Evolutionary conservation across 1,140 invertebrate species (phyloP).

Genomic region (Conopomorpha cramerella): DNA sequence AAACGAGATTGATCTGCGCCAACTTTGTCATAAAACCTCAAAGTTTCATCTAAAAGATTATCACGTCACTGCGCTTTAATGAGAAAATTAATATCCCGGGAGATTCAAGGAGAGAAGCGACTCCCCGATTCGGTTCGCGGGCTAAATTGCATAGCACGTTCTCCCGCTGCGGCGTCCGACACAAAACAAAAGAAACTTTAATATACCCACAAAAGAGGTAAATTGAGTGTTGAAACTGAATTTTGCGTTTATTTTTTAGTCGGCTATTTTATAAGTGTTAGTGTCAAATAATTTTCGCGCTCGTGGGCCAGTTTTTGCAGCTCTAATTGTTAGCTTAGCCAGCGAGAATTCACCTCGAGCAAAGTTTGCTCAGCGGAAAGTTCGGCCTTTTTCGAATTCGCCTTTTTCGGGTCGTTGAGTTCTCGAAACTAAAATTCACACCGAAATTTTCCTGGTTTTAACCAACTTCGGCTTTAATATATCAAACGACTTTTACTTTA

Average conservation of each 20-base stretch:
- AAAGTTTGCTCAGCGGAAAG: too few species aligned
- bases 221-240: background rate
- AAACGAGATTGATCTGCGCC: slow-evolving; percentile 9
- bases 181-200: too few species aligned
- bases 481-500: too few species aligned
- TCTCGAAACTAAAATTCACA: too few species aligned
- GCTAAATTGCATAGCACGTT: background rate
- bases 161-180: background rate
- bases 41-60: slow-evolving; percentile 6
- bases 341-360: too few species aligned
- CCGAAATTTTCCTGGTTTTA: too few species aligned
- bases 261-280: background rate
- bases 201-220: too few species aligned
- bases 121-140: background rate
- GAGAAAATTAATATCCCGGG: slow-evolving; percentile 8
- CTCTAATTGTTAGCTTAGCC: too few species aligned
- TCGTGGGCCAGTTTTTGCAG: background rate
- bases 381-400: too few species aligned
- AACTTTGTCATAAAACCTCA: slow-evolving; percentile 5
- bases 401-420: too few species aligned
- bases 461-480: too few species aligned
- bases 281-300: background rate
- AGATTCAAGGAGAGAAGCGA: too few species aligned
- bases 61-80: slow-evolving; percentile 6
- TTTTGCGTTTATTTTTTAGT: background rate